phyloP scores from a whole-genome alignment of 2,888 invertebrate genomes.

The Apodemia mormo region DNA sequence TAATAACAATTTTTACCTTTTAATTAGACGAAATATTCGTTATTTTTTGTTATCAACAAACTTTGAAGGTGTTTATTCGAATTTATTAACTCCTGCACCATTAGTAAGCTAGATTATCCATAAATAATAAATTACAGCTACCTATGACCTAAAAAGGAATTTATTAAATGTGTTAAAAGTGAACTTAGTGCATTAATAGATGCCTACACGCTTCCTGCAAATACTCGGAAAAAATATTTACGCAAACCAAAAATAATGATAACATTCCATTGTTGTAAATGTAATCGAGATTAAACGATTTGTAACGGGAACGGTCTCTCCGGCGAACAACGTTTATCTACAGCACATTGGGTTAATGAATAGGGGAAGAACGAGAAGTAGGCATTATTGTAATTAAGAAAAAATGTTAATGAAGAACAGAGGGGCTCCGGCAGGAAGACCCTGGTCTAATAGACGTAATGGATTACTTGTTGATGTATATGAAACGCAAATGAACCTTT shows the following conservation, averaged over 20 bases:
- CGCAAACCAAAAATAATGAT: constrained; percentile 4
- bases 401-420: constrained; percentile 57
- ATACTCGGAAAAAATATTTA: background rate
- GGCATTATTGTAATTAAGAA: constrained; percentile 80
- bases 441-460: constrained; percentile 37
- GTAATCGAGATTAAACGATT: constrained; percentile 63
- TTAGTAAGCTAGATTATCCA: no score
- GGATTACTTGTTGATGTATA: constrained; percentile 23
- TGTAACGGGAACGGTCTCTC: constrained; percentile 61
- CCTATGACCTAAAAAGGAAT: no score
- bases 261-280: background rate
- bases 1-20: no score
- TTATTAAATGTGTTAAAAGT: no score
- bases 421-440: constrained; percentile 39
- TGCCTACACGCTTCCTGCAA: no score
- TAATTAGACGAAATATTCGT: no score
- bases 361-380: constrained; percentile 72
- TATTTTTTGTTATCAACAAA: no score
- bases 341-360: constrained; percentile 77
- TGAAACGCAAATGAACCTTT: background rate
- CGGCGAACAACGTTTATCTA: constrained; percentile 73
- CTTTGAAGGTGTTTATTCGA: no score
- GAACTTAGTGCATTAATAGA: no score
- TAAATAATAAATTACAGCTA: no score
- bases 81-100: no score